Conservation (phyloP, 2,888 invertebrate genomes). For the Acanthosoma haemorrhoidale region DNA sequence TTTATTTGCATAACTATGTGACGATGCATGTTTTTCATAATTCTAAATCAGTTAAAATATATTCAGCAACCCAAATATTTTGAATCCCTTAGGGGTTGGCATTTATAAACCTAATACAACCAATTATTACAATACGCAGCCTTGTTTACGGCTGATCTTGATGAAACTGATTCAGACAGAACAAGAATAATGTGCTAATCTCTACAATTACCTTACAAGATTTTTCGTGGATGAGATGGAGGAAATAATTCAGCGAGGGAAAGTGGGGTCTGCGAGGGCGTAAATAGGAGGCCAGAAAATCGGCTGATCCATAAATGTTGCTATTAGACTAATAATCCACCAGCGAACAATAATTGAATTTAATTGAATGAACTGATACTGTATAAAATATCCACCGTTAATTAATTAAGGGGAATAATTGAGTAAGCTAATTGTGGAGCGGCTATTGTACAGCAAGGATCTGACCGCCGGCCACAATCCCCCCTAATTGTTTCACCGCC, state of each 20-base stretch:
- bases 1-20: no score
- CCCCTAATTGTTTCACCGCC: constrained; percentile 28
- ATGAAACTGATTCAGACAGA: no score
- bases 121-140: no score
- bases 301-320: constrained; percentile 19
- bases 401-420: constrained; percentile 39
- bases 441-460: constrained; percentile 36
- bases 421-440: constrained; percentile 37
- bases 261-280: neutral
- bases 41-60: no score
- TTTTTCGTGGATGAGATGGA: neutral
- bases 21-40: no score
- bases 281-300: constrained; percentile 10
- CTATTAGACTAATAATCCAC: constrained; percentile 29
- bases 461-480: constrained; percentile 32
- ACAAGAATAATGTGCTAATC: no score
- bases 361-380: constrained; percentile 38
- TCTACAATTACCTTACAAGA: no score
- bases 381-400: constrained; percentile 37
- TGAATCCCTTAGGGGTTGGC: no score
- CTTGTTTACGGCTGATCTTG: no score
- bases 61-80: no score
- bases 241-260: neutral
- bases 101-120: no score
- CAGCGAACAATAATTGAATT: constrained; percentile 36